Evolutionary conservation across 2,888 invertebrate genomes (phyloP), one percentile per base, ranked within the genome.

Genomic region (Ischnus inquisitorius): DNA sequence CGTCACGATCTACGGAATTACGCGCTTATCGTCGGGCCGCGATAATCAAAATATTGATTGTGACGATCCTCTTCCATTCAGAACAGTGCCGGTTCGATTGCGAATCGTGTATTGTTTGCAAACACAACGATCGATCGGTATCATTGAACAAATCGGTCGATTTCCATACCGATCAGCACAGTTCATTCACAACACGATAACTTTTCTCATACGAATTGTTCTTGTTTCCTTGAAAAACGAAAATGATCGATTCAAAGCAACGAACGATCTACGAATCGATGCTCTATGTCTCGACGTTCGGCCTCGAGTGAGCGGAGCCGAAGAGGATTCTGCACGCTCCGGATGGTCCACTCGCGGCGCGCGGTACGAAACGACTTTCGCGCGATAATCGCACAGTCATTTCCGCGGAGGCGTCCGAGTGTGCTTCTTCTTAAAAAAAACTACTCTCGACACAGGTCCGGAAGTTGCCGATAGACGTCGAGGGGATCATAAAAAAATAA

Each of bases 311-410:
- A 71, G 41, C 8, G 28, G 51, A 43, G 41, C 10, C 10, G 16
- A 34, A 14, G 43, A 60, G 6, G 68, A 64, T 10, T 75, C 67
- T 34, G 28, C 39, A 57, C 28, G 54, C 57, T 62, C 60, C 43
- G 72, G 72, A 68, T 54, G 43, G 67, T 80, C 16, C 62, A 39
- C 16, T 10, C 54, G 54, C 12, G 25, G 65, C 69, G 69, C 10
- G 12, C 60, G 34, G 25, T 34, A 69, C 57, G 43, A 41, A 43
- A 71, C 48, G 5, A n/a, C 43, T 54, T 79, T 83, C 71, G 65
- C 76, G 65, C 60, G 76, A 28, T 10, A 43, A 67, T 43, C 67
- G 71, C 67, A 39, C 14, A 77, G 72, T 77, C 83, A 80, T 74
- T 80, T 77, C 68, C 80, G 62, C 64, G 43, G 51, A 75, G 68